Conservation (phyloP, 35 echinoderm and acorn worm species). For the Patiria miniata region DNA sequence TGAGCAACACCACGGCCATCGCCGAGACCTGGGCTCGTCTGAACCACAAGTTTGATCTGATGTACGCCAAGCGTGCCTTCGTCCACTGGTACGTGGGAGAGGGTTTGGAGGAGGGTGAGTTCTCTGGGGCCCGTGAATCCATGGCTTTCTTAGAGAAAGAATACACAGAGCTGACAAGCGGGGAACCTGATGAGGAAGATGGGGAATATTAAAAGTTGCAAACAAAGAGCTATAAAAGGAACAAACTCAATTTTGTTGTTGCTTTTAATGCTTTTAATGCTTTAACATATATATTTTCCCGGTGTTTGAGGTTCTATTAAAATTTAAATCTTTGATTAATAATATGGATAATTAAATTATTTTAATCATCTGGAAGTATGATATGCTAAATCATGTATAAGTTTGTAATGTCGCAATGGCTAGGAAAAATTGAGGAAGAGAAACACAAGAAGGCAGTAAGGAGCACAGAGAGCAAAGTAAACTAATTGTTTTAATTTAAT, state of each 20-base stretch:
- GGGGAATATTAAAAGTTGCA: neutral
- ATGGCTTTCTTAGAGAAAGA: slow-evolving; percentile 76
- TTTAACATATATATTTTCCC: neutral
- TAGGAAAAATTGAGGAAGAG: too few relatives aligned
- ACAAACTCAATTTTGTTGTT: neutral
- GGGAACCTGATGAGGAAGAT: neutral
- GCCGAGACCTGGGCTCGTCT: slow-evolving; percentile 87
- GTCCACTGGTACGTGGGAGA: slow-evolving; percentile 94
- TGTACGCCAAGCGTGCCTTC: slow-evolving; percentile 93
- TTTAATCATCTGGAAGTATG: too few relatives aligned
- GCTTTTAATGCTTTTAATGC: neutral
- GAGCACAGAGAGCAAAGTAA: too few relatives aligned
- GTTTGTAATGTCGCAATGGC: too few relatives aligned
- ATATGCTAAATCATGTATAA: too few relatives aligned
- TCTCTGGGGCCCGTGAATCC: slow-evolving; percentile 77
- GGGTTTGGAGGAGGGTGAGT: slow-evolving; percentile 91
- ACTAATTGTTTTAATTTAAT: too few relatives aligned
- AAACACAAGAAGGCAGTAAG: too few relatives aligned
- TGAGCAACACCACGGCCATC: slow-evolving; percentile 93
- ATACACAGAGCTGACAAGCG: slow-evolving; percentile 62
- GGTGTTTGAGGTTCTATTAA: too few relatives aligned
- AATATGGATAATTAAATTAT: too few relatives aligned
- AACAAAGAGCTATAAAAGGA: neutral
- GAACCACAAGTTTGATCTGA: slow-evolving; percentile 91
- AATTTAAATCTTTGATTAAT: too few relatives aligned